Percentiles rank a stretch among this genome's conserved stretches.
Evolutionary conservation across 2,113 vertebrate genomes (phyloP).

Genomic region (Misgurnus anguillicaudatus): DNA sequence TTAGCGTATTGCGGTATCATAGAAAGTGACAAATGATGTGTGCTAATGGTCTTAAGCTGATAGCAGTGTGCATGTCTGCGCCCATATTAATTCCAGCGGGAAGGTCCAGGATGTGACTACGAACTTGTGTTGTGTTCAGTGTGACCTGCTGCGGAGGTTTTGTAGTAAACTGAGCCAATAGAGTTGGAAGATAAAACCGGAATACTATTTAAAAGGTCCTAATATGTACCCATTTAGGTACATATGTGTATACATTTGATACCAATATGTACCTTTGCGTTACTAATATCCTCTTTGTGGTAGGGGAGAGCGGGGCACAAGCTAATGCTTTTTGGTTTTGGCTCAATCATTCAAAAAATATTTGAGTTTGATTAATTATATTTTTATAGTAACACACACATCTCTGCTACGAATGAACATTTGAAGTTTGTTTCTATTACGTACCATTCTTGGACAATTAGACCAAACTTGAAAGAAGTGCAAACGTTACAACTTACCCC

Average conservation of each 20-base stretch:
- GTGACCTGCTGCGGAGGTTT: conserved; percentile 59
- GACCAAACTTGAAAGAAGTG: too few species aligned
- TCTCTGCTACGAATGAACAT: too few species aligned
- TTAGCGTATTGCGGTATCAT: conserved; percentile 74
- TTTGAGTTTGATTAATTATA: too few species aligned
- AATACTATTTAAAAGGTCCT: conserved; percentile 54
- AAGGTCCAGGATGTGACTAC: conserved; percentile 48
- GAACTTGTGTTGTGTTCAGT: conserved; percentile 48
- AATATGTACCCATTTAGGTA: conserved; percentile 61
- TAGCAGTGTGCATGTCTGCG: conserved; percentile 59
- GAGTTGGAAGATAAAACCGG: conserved; percentile 62
- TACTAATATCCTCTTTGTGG: conserved; percentile 20
- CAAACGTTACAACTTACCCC: too few species aligned
- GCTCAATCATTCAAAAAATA: too few species aligned
- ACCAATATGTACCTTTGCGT: too few species aligned
- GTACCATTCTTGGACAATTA: too few species aligned
- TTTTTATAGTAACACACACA: too few species aligned
- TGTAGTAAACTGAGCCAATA: conserved; percentile 61
- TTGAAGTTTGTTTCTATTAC: too few species aligned
- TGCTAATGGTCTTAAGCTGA: conserved; percentile 75
- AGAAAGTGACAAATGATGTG: conserved; percentile 76
- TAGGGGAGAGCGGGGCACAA: too few species aligned
- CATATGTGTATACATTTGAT: conserved; percentile 50
- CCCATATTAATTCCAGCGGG: conserved; percentile 64
- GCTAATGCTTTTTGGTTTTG: conserved; percentile 6